Conservation (phyloP, 1,140 invertebrate species). For the Hesperophylax magnus region DNA sequence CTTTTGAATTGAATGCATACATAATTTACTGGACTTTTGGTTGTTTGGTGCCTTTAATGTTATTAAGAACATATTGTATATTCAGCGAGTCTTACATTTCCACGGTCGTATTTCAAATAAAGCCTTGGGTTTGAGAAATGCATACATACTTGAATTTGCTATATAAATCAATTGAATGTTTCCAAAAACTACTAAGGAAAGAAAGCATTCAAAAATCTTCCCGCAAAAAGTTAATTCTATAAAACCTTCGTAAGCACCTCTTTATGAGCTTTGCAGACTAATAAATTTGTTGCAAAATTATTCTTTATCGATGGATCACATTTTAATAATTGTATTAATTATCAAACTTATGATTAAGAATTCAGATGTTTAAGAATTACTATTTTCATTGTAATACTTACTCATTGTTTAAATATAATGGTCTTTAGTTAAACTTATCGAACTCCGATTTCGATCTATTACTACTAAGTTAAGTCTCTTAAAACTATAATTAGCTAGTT, state of each 20-base stretch:
- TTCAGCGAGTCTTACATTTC: too few species aligned
- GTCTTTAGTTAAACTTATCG: slow-evolving; percentile 26
- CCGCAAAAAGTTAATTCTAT: not conserved
- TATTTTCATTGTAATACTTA: slow-evolving; percentile 8
- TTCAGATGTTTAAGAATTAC: not conserved
- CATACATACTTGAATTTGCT: too few species aligned
- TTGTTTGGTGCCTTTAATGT: too few species aligned
- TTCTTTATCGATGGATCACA: slow-evolving; percentile 37
- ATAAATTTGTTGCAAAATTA: slow-evolving; percentile 33
- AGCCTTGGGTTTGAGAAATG: too few species aligned
- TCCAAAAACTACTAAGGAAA: too few species aligned
- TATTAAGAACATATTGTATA: too few species aligned
- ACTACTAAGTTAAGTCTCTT: not conserved
- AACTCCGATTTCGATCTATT: not conserved
- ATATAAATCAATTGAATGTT: too few species aligned
- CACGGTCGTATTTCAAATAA: too few species aligned
- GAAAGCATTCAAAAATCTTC: not conserved
- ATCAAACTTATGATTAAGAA: slow-evolving; percentile 1
- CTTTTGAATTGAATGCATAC: too few species aligned
- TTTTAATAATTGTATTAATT: slow-evolving; percentile 37
- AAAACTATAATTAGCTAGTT: slow-evolving; percentile 23
- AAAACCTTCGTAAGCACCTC: slow-evolving; percentile 33
- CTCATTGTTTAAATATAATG: slow-evolving; percentile 17
- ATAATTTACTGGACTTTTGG: too few species aligned
- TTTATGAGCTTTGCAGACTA: slow-evolving; percentile 34